These are phyloP conservation scores for Pararge aegeria DNA, from an alignment of 1,140 invertebrate genomes.

Conservation along the genomic window DNA sequence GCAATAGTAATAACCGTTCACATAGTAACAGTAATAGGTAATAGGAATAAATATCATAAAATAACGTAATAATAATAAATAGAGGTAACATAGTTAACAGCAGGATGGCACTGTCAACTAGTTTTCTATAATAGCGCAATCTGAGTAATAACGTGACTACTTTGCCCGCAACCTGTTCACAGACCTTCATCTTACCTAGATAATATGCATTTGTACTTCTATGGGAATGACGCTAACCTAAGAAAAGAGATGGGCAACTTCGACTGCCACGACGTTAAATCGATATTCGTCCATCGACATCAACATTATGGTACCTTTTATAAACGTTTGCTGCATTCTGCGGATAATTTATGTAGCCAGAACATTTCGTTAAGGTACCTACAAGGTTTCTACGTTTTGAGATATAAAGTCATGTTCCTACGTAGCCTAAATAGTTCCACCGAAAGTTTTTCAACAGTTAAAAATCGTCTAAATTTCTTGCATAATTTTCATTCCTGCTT, in stretches of 20 bases:
- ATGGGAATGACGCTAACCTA: slow-evolving; percentile 43
- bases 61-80: slow-evolving; percentile 10
- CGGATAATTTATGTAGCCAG: no score
- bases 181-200: slow-evolving; percentile 45
- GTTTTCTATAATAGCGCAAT: slow-evolving; percentile 34
- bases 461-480: no score
- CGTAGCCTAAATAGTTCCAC: no score
- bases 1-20: background rate
- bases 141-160: slow-evolving; percentile 43
- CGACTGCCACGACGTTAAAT: background rate
- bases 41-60: slow-evolving; percentile 11
- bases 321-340: no score
- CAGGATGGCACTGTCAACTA: slow-evolving; percentile 12
- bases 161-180: slow-evolving; percentile 48
- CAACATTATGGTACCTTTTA: no score
- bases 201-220: slow-evolving; percentile 38
- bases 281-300: background rate
- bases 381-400: no score
- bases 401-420: no score
- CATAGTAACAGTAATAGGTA: background rate
- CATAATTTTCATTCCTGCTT: no score
- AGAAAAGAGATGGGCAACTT: background rate
- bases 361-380: no score
- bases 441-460: no score
- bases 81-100: slow-evolving; percentile 7